Evolutionary conservation across 2,113 vertebrate species (phyloP).

Genomic region (Xenopus laevis): DNA sequence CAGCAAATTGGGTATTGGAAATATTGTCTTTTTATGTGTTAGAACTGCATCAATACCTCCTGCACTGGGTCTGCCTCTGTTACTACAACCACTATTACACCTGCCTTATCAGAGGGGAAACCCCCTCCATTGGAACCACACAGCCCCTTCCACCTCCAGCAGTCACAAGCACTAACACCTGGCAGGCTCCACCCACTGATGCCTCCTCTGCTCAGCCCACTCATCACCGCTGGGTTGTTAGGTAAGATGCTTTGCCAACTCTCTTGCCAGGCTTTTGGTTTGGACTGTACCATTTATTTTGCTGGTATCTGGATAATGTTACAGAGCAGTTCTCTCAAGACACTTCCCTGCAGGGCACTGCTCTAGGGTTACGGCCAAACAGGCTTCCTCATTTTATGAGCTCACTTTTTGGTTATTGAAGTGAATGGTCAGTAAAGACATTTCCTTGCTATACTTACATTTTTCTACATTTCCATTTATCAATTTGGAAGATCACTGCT

Average conservation of each 20-base stretch:
- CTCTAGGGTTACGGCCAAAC: no score
- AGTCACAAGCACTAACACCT: constrained; percentile 50
- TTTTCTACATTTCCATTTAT: no score
- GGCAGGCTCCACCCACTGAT: constrained; percentile 66
- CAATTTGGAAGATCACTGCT: no score
- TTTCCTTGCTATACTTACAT: no score
- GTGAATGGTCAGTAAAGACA: no score
- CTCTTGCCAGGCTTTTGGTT: background rate
- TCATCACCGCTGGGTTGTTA: constrained; percentile 73
- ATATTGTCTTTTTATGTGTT: background rate
- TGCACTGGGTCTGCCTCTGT: constrained; percentile 16
- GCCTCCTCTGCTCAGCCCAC: constrained; percentile 68
- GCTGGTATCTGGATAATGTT: background rate
- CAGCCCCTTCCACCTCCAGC: constrained; percentile 63
- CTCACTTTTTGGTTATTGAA: no score
- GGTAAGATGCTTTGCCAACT: constrained; percentile 59
- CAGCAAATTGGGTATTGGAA: no score
- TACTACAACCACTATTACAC: constrained; percentile 39
- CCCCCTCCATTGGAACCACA: constrained; percentile 57
- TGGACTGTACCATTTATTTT: background rate
- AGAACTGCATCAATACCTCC: constrained; percentile 42
- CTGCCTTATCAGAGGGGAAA: constrained; percentile 42
- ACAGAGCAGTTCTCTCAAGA: background rate
- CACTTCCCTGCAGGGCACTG: no score
- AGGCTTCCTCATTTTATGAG: no score